A percentile compares a stretch with the other conserved stretches of the same genome.
phyloP scores from a whole-genome alignment of 1,140 invertebrate genomes.

The Tetramorium simillimum region DNA sequence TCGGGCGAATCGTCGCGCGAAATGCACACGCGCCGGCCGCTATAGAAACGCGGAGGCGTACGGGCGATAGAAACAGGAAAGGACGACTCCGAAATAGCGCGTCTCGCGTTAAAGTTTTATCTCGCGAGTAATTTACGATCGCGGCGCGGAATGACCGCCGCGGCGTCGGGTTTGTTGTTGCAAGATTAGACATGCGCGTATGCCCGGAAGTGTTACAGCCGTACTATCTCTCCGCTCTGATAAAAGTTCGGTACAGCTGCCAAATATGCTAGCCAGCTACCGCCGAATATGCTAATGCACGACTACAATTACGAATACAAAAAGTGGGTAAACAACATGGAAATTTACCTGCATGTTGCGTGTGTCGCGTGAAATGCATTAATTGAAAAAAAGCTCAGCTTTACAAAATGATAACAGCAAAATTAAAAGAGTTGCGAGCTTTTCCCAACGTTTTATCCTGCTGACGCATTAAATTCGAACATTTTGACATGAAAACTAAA shows the following conservation, averaged over 20 bases:
- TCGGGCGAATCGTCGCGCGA: slow-evolving; percentile 5
- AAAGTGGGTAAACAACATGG: slow-evolving; percentile 1
- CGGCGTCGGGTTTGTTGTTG: background rate
- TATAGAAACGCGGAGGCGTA: too few species aligned
- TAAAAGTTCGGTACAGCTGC: slow-evolving; percentile 35
- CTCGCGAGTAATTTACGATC: slow-evolving; percentile 54
- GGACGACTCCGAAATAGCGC: background rate
- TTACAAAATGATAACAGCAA: background rate
- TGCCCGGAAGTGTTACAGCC: slow-evolving; percentile 16
- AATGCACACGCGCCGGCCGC: background rate
- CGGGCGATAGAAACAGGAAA: background rate
- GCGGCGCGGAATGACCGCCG: background rate
- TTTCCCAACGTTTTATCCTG: background rate
- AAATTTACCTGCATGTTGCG: background rate
- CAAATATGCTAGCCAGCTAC: slow-evolving; percentile 22
- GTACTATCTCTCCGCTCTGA: slow-evolving; percentile 19
- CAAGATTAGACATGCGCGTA: slow-evolving; percentile 53
- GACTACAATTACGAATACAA: slow-evolving; percentile 17
- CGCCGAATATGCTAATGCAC: slow-evolving; percentile 43
- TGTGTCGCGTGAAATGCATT: background rate
- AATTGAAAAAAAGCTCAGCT: slow-evolving; percentile 12
- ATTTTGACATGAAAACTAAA: background rate
- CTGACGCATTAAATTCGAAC: background rate
- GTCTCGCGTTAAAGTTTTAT: slow-evolving; percentile 50
- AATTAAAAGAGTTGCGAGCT: background rate